Evolutionary conservation across 2,888 invertebrate genomes (phyloP), one percentile per base, ranked within the genome.

Genomic region (Mongoloraphidia duomilia): DNA sequence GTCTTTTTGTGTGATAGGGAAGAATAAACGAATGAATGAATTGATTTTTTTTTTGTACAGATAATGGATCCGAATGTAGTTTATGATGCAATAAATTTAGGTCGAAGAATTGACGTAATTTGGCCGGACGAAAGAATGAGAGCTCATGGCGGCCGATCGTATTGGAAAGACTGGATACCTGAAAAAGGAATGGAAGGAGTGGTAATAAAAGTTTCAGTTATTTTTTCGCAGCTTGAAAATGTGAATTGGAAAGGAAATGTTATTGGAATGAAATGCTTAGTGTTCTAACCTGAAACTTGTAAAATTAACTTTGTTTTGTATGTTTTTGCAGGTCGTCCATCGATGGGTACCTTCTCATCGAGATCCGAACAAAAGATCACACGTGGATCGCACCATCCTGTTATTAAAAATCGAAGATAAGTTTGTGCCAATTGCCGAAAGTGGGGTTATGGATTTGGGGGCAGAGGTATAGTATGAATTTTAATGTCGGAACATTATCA

Each of bases 81-180:
- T 41, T 94, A 89, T 61, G 92, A 94, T 63, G 89, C 88, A 53
- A 84, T 95, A 50, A 95, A 95, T 66, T 70, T 92, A 55, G 91
- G 91, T 9, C 72, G 92, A 52, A 72, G 91, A 54, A 91, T 93
- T 51, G 94, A 94, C 61, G 93, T 95, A n/a, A 80, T 82, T 57
- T 97, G 96, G 96, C 96, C 96, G 0, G 84, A 84, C 57, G 93
- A 94, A 63, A 77, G 79, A 46, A 90, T 92, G 84, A 70, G 92
- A 48, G 79, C 80, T 52, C 76, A 84, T 55, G 95, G 95, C 0
- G 94, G 95, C 0, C 75, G 90, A 54, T 84, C 85, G 43, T 81
- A 80, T 57, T 96, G 95, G 96, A 80, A 82, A 55, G 80, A 83
- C 58, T 95, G 95, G 94, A 77, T 84, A 53, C 94, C 95, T 0